Conservation (phyloP, 1,140 invertebrate species). For the Ridgeia piscesae region DNA sequence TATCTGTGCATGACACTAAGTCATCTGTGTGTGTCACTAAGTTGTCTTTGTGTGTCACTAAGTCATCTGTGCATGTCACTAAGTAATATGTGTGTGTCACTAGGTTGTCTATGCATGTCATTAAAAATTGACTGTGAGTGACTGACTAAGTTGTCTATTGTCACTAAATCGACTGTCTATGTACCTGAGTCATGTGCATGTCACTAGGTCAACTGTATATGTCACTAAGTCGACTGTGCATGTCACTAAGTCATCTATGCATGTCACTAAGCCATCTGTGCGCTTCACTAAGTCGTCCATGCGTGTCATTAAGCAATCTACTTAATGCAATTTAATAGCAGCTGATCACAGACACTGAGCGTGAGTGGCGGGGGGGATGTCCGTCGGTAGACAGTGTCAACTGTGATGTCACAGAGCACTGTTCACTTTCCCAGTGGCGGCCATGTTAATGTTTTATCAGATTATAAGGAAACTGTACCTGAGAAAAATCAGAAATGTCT, state of each 20-base stretch:
- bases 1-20: neutral
- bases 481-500: no score
- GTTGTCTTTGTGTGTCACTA: neutral
- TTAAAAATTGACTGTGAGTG: no score
- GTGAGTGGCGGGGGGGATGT: no score
- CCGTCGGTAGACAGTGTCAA: neutral
- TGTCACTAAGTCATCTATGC: neutral
- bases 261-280: neutral
- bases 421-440: no score
- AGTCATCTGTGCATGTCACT: neutral
- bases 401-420: no score
- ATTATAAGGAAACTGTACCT: no score
- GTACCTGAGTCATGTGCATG: neutral
- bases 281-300: no score
- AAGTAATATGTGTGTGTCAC: neutral
- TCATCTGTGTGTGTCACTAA: slow-evolving; percentile 4
- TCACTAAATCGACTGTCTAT: no score
- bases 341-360: neutral
- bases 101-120: no score
- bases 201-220: neutral
- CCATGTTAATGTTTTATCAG: no score
- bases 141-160: no score
- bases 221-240: neutral
- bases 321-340: neutral
- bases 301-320: neutral